Evolutionary conservation across 1,140 invertebrate genomes (phyloP).

Genomic region (Lysiphlebus fabarum): DNA sequence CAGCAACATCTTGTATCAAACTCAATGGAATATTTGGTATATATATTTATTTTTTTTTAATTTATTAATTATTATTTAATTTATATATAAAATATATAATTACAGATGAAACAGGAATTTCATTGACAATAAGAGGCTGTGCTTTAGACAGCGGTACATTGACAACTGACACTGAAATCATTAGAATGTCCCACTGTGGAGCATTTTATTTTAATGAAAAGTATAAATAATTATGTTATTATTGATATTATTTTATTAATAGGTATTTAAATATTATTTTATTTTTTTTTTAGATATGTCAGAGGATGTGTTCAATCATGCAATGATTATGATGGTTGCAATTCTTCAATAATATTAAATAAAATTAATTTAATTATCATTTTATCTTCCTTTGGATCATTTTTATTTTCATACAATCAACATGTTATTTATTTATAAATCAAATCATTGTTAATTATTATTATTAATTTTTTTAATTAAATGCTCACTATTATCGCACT

Average conservation of each 20-base stretch:
- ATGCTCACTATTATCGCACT: no score
- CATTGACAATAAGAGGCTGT: constrained; percentile 80
- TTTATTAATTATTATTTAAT: background rate
- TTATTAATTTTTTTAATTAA: no score
- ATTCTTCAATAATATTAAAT: constrained; percentile 39
- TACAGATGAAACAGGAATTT: constrained; percentile 73
- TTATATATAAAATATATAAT: no score
- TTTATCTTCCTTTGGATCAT: background rate
- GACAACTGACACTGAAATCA: constrained; percentile 89
- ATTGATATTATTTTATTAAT: constrained; percentile 3
- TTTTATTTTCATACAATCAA: background rate
- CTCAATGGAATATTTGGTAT: constrained; percentile 80
- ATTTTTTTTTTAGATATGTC: constrained; percentile 66
- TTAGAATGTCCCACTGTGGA: constrained; percentile 90
- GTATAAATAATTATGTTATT: constrained; percentile 57
- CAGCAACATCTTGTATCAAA: constrained; percentile 95
- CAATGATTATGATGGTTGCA: constrained; percentile 83
- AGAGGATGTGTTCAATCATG: constrained; percentile 84
- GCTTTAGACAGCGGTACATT: constrained; percentile 89
- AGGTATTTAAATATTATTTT: constrained; percentile 2
- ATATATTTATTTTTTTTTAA: constrained; percentile 19
- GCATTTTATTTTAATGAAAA: constrained; percentile 83
- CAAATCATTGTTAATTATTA: no score
- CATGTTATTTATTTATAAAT: no score
- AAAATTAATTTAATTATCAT: constrained; percentile 10